Evolutionary conservation across 2,888 invertebrate genomes (phyloP).

Genomic region (Spodoptera littoralis): DNA sequence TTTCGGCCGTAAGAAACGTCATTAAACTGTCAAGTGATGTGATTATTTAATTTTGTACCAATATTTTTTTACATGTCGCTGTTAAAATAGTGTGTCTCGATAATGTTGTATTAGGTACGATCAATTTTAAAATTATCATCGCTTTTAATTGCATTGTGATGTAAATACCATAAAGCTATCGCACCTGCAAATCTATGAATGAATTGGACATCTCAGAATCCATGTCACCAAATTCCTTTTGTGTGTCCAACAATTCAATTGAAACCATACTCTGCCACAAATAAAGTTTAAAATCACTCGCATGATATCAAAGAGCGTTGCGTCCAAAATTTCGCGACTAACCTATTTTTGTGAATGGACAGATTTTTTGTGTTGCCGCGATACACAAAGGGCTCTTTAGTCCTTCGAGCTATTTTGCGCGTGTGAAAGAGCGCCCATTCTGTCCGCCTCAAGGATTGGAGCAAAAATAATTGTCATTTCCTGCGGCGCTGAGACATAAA

Average conservation of each 20-base stretch:
- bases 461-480: slow-evolving; percentile 89
- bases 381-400: slow-evolving; percentile 81
- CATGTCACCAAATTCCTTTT: slow-evolving; percentile 44
- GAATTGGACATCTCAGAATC: slow-evolving; percentile 37
- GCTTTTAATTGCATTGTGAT: slow-evolving; percentile 29
- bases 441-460: slow-evolving; percentile 80
- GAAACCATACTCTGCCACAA: slow-evolving; percentile 19
- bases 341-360: slow-evolving; percentile 88
- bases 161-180: slow-evolving; percentile 21
- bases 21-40: slow-evolving; percentile 49
- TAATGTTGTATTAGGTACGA: neutral
- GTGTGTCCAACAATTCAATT: slow-evolving; percentile 14
- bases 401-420: slow-evolving; percentile 85
- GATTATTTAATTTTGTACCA: slow-evolving; percentile 28
- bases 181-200: slow-evolving; percentile 48
- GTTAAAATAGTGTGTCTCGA: too few species aligned
- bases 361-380: slow-evolving; percentile 76
- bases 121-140: slow-evolving; percentile 18
- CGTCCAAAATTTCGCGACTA: slow-evolving; percentile 76
- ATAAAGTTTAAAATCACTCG: slow-evolving; percentile 57
- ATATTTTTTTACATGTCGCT: too few species aligned
- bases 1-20: slow-evolving; percentile 32
- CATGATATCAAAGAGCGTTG: slow-evolving; percentile 33
- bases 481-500: slow-evolving; percentile 80
- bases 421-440: slow-evolving; percentile 86